phyloP scores from a whole-genome alignment of 2,797 vertebrate species.

The Gadopsis bispinosus region DNA sequence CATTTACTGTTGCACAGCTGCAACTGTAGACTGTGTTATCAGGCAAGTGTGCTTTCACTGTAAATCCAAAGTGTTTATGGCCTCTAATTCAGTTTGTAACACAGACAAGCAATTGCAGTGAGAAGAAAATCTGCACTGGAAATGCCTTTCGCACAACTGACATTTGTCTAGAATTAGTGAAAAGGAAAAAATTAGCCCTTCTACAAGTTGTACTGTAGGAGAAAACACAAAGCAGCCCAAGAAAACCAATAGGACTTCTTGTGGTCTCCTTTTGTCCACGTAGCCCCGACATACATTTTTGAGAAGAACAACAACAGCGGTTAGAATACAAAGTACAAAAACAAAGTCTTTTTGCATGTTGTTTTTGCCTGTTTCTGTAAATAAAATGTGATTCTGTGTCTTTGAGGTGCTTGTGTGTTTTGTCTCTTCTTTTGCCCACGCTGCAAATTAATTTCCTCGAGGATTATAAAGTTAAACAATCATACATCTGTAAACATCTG shows the following conservation, averaged over 20 bases:
- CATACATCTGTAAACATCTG: background rate
- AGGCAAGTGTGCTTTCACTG: background rate
- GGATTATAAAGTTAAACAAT: background rate
- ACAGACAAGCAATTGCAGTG: background rate
- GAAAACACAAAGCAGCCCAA: constrained; percentile 12
- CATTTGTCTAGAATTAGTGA: constrained; percentile 6
- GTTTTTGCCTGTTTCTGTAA: background rate
- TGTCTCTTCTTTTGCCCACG: background rate
- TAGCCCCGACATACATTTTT: background rate
- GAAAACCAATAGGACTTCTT: background rate
- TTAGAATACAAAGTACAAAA: constrained; percentile 18
- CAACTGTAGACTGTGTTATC: background rate
- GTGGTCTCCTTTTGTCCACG: constrained; percentile 1
- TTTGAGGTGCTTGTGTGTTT: background rate
- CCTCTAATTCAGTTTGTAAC: constrained; percentile 11
- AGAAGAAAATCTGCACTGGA: background rate
- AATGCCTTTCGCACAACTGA: background rate
- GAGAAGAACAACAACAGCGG: background rate
- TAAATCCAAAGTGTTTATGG: constrained; percentile 6
- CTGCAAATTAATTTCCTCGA: background rate
- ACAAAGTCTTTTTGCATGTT: background rate
- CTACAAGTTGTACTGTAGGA: background rate
- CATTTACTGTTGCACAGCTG: background rate
- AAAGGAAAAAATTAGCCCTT: background rate
- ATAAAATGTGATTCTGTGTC: background rate